phyloP scores from a whole-genome alignment of 2,888 invertebrate genomes.

The Trachelus stipa region DNA sequence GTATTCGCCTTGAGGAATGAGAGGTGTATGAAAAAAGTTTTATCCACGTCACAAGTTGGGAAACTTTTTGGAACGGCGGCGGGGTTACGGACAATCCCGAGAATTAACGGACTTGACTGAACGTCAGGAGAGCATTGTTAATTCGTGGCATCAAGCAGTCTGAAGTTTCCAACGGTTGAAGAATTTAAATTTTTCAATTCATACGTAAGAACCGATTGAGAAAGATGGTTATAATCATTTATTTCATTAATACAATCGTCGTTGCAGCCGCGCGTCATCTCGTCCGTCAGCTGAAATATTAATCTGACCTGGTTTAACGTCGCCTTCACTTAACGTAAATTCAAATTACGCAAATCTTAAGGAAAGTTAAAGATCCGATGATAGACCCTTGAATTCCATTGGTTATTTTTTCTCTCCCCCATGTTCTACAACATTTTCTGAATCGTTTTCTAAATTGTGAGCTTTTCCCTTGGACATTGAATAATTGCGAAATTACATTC shows the following conservation, averaged over 20 bases:
- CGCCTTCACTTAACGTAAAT: background rate
- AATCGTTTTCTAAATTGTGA: background rate
- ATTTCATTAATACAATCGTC: background rate
- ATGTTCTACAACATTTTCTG: background rate
- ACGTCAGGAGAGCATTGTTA: background rate
- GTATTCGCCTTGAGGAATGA: background rate
- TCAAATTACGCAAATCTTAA: background rate
- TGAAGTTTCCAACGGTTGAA: background rate
- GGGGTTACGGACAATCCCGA: background rate
- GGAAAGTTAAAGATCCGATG: background rate
- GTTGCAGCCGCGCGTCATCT: no score
- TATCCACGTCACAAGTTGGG: background rate
- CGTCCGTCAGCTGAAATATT: background rate
- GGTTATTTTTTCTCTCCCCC: background rate
- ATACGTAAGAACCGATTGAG: background rate
- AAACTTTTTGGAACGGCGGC: background rate
- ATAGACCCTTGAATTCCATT: background rate
- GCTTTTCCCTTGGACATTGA: background rate
- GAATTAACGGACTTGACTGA: background rate
- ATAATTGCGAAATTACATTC: background rate
- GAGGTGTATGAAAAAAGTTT: background rate
- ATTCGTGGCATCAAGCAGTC: background rate
- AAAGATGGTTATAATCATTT: background rate
- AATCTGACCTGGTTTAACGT: background rate
- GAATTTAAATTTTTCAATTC: background rate